A percentile compares a stretch with the other conserved stretches of the same genome.
Evolutionary conservation across 2,888 invertebrate species (phyloP).

Genomic region (Hypena proboscidalis): DNA sequence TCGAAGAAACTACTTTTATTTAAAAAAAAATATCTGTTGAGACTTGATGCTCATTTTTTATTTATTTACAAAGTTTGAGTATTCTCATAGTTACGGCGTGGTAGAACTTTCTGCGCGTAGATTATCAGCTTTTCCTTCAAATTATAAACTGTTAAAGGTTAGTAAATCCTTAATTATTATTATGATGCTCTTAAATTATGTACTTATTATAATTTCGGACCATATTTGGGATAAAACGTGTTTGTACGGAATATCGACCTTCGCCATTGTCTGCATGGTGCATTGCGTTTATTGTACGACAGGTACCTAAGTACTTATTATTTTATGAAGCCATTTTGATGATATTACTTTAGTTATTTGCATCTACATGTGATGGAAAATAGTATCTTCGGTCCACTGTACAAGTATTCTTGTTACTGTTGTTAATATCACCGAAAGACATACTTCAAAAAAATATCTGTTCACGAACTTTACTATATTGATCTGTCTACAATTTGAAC

Average conservation of each 20-base stretch:
- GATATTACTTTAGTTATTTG: constrained; percentile 24
- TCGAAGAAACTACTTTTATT: constrained; percentile 79
- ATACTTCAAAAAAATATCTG: no score
- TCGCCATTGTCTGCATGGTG: constrained; percentile 85
- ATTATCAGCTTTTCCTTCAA: constrained; percentile 75
- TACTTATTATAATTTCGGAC: constrained; percentile 13
- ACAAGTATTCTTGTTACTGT: not conserved
- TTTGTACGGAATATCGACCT: constrained; percentile 76
- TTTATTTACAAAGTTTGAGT: constrained; percentile 85
- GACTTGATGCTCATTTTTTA: constrained; percentile 84
- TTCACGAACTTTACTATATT: no score
- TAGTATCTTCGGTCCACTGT: not conserved
- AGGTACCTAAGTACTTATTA: constrained; percentile 48
- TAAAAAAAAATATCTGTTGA: constrained; percentile 77
- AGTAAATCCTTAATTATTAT: constrained; percentile 57
- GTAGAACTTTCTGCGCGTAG: constrained; percentile 80
- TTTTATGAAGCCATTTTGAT: constrained; percentile 48
- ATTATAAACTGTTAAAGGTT: constrained; percentile 76
- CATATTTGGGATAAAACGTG: constrained; percentile 46
- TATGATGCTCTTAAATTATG: constrained; percentile 16
- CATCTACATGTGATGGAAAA: not conserved
- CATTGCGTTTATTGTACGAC: constrained; percentile 78
- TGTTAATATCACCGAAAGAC: no score
- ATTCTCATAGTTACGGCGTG: constrained; percentile 84
- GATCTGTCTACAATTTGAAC: no score